Evolutionary conservation across 2,113 vertebrate genomes (phyloP).

Genomic region (Trichomycterus rosablanca): DNA sequence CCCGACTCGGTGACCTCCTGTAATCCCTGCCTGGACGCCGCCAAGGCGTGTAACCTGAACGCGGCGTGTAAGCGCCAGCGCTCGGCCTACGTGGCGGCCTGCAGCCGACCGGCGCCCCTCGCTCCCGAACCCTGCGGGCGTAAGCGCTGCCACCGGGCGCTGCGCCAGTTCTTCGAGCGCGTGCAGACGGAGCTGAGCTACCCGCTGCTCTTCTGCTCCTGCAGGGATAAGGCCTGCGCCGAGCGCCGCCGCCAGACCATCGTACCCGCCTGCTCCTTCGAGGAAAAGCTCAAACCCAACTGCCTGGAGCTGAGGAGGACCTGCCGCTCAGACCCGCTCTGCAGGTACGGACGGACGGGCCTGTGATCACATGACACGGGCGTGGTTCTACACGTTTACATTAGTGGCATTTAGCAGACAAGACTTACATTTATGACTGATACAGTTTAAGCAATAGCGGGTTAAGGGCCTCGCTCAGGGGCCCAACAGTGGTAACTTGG

Average conservation of each 20-base stretch:
- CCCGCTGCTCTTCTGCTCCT: slow-evolving; percentile 93
- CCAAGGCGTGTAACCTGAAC: slow-evolving; percentile 94
- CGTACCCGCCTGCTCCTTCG: slow-evolving; percentile 86
- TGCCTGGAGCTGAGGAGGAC: slow-evolving; percentile 78
- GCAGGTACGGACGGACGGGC: slow-evolving; percentile 77
- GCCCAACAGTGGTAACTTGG: no score
- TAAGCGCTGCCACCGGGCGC: slow-evolving; percentile 86
- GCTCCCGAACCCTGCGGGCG: slow-evolving; percentile 80
- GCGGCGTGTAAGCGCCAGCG: slow-evolving; percentile 87
- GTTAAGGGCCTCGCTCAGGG: no score
- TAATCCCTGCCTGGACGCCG: slow-evolving; percentile 87
- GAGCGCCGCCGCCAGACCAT: slow-evolving; percentile 91
- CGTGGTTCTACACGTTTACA: no score
- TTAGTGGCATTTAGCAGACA: no score
- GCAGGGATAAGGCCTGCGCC: slow-evolving; percentile 82
- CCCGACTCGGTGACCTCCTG: slow-evolving; percentile 85
- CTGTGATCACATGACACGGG: no score
- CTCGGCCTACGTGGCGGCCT: slow-evolving; percentile 84
- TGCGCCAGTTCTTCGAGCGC: slow-evolving; percentile 91
- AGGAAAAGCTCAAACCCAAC: slow-evolving; percentile 80
- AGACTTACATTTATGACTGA: no score
- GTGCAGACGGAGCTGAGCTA: slow-evolving; percentile 85
- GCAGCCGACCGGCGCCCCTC: slow-evolving; percentile 71
- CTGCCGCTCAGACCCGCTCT: slow-evolving; percentile 81
- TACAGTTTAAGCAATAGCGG: no score